Base-by-base conservation (phyloP, 2,113 vertebrate species). In the Furnarius figulus region DNA sequence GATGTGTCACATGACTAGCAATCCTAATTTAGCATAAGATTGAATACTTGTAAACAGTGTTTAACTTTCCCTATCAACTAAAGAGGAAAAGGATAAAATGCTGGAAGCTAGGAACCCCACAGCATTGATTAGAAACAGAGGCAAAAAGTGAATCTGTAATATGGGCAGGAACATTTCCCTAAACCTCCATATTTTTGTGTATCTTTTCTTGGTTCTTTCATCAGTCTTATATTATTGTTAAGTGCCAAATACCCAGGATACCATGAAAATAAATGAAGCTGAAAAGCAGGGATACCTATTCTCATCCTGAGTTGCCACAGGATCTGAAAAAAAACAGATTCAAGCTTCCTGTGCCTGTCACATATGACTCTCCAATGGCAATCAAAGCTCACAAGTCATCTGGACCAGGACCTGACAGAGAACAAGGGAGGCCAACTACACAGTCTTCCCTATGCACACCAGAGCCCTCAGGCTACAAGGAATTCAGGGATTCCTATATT, bases 341-440 rank as follows among this genome's bases (percentile, higher is more conserved):
- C 53, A 50, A 61, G 17, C 31, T 39, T 16, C 20, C 3, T 31
- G 24, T 13, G 2, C 15, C 15, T 50, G 17, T 46, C 59, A 33
- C 49, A 50, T 7, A 16, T 31, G 49, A n/a, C 16, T 68, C 49
- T n/a, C 44, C 49, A 78, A 40, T 33, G 73, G 33, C 39, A 44
- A 58, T 49, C n/a, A 74, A 66, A 78, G 44, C 25, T 46, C 35
- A 39, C 10, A 70, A 59, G 5, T n/a, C 39, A 8, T 74, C 33
- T 65, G 59, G 44, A n/a, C 20, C 24, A 55, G 47, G 14, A 72
- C 24, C 47, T 35, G 31, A 46, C 44, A 68, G 28, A 66, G 30
- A 35, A 9, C 31, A 87, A 53, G 47, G 15, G n/a, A 85, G 8
- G 33, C 12, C 33, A 81, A 8, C 19, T 1, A 5, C 0, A 0